A percentile compares a stretch with the other conserved stretches of the same genome.
These are phyloP conservation scores for Mystacornis crossleyi DNA, from an alignment of 2,113 vertebrate species.

Conservation along the genomic window DNA sequence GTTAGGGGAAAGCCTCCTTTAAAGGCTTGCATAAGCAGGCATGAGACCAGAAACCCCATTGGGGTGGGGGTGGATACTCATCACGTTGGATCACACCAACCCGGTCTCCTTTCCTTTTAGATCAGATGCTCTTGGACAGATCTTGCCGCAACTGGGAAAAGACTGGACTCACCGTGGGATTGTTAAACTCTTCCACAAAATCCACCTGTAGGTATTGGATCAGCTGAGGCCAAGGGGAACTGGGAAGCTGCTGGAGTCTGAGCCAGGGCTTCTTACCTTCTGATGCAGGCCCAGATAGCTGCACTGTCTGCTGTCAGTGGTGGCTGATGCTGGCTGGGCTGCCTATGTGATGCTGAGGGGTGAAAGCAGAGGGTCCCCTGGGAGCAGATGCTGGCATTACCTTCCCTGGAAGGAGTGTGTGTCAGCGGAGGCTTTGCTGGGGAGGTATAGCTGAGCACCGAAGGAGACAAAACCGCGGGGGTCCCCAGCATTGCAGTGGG, in stretches of 20 bases:
- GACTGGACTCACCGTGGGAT: constrained; percentile 96
- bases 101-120: constrained; percentile 62
- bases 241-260: not conserved
- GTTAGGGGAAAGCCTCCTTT: not conserved
- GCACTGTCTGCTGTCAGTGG: not conserved
- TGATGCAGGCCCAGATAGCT: not conserved
- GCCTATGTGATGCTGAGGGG: not conserved
- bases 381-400: not conserved
- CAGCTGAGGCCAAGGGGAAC: not conserved
- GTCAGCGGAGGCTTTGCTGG: not conserved
- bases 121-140: constrained; percentile 93
- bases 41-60: not conserved
- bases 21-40: not conserved
- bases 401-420: not conserved
- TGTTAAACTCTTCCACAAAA: constrained; percentile 92
- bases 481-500: not conserved
- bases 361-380: not conserved
- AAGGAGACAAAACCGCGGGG: not conserved
- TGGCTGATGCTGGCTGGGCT: not conserved
- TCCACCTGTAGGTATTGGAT: constrained; percentile 82
- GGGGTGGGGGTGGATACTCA: not conserved
- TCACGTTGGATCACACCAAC: not conserved
- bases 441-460: not conserved
- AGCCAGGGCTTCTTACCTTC: not conserved
- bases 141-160: constrained; percentile 93